Conservation (phyloP, 2,113 vertebrate genomes). For the Cynopterus brachyotis region DNA sequence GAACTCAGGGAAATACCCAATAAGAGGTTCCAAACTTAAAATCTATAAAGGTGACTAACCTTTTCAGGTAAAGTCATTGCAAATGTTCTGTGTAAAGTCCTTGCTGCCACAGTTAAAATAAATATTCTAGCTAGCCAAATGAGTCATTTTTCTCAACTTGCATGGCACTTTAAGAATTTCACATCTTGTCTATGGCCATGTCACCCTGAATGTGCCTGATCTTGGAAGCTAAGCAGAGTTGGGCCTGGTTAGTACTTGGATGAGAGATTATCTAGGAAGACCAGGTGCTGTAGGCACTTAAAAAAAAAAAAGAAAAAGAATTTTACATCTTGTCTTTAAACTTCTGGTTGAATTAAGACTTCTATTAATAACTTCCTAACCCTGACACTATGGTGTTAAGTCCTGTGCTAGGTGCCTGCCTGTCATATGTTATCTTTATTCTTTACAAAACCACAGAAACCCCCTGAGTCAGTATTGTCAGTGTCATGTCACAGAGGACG, state of each 20-base stretch:
- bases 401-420: neutral
- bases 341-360: neutral
- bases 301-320: neutral
- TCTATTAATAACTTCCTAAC: neutral
- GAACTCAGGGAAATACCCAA: neutral
- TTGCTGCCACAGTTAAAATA: neutral
- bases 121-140: neutral
- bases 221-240: too few relatives aligned
- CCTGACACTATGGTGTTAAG: neutral
- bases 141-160: neutral
- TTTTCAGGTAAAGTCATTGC: neutral
- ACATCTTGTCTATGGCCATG: neutral
- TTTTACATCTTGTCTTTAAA: neutral
- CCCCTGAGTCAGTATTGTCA: neutral
- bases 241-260: too few relatives aligned
- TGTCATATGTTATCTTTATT: neutral
- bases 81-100: neutral
- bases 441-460: slow-evolving; percentile 2
- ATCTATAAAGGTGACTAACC: neutral
- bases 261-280: too few relatives aligned
- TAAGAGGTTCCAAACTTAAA: neutral
- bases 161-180: neutral
- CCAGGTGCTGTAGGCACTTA: too few relatives aligned
- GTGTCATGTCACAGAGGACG: neutral
- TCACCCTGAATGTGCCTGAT: too few relatives aligned